Evolutionary conservation across 2,113 vertebrate genomes (phyloP).

Genomic region (Ceuthmochares aereus): DNA sequence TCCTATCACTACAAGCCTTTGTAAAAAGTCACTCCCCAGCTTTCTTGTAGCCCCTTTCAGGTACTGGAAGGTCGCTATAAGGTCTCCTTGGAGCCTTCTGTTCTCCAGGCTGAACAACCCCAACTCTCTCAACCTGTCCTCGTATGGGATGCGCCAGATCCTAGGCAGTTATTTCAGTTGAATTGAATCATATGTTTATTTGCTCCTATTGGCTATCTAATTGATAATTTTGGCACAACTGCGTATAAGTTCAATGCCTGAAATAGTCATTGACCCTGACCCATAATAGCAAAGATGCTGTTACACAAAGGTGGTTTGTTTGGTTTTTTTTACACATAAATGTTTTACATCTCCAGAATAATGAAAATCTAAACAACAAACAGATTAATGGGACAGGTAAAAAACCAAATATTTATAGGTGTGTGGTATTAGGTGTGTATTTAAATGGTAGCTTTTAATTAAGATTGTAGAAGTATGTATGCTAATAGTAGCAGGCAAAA

Average conservation of each 20-base stretch:
- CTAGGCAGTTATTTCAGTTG: not conserved
- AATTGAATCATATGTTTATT: not conserved
- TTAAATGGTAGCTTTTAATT: not conserved
- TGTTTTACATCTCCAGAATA: not conserved
- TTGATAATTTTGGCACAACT: not conserved
- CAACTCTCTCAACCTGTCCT: too few relatives aligned
- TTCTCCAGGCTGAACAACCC: too few relatives aligned
- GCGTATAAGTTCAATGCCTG: not conserved
- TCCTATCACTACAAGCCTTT: too few relatives aligned
- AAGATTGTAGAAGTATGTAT: not conserved
- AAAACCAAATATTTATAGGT: not conserved
- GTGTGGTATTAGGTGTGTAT: not conserved
- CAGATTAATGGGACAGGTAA: not conserved
- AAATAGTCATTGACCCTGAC: not conserved
- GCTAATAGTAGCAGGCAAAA: not conserved
- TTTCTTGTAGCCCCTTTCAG: too few relatives aligned
- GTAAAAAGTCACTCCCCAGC: too few relatives aligned
- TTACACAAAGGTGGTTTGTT: not conserved
- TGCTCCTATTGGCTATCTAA: not conserved
- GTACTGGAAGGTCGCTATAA: too few relatives aligned
- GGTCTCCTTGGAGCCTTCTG: too few relatives aligned
- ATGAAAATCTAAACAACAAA: not conserved
- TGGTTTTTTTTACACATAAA: not conserved
- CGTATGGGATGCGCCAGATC: not conserved
- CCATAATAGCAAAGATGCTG: not conserved